These are phyloP conservation scores for Motacilla tschutschensis DNA, from an alignment of 2,113 vertebrate genomes.

Conservation along the genomic window DNA sequence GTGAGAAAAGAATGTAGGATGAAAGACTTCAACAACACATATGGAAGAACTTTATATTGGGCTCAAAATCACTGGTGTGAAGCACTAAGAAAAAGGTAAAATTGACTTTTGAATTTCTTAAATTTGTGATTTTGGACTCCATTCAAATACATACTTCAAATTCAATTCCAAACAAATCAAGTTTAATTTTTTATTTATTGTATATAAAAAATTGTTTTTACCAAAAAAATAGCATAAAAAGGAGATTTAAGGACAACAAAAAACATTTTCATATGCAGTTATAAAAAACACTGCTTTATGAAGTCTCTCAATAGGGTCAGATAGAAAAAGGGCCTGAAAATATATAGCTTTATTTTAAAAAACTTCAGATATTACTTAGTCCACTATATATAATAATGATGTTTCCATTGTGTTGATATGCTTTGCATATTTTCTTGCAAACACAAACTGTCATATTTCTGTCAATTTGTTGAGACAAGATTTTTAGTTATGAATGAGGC, in stretches of 20 bases:
- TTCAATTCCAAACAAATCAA: neutral
- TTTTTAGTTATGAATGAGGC: neutral
- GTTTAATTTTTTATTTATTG: neutral
- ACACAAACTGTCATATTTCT: neutral
- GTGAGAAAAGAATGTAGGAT: neutral
- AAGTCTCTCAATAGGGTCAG: neutral
- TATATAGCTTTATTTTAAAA: neutral
- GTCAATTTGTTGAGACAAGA: neutral
- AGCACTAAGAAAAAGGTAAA: neutral
- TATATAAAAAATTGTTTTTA: neutral
- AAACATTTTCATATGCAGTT: neutral
- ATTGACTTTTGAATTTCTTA: neutral
- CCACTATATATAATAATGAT: neutral
- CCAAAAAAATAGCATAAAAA: neutral
- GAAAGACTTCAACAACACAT: neutral
- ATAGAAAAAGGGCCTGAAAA: neutral
- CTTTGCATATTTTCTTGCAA: neutral
- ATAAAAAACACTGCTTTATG: neutral
- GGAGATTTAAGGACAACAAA: neutral
- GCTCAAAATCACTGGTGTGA: rapidly evolving
- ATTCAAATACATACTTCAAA: neutral
- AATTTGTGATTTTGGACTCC: neutral
- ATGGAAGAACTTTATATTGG: neutral
- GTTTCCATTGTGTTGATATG: rapidly evolving
- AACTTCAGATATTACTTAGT: neutral